Evolutionary conservation across 2,888 invertebrate species (phyloP).

Genomic region (Agrilus mali): DNA sequence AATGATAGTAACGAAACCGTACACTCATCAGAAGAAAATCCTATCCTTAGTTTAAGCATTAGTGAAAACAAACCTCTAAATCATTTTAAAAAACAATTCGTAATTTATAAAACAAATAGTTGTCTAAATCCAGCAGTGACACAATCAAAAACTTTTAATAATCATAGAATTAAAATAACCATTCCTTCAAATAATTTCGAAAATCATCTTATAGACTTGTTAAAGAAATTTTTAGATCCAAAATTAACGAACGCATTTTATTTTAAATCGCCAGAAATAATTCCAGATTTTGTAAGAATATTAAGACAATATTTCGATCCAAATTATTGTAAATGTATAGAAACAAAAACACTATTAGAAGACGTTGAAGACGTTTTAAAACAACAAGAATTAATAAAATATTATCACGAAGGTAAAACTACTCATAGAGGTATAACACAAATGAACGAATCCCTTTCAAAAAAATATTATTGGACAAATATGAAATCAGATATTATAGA

Average conservation of each 20-base stretch:
- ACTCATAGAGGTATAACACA: constrained; percentile 6
- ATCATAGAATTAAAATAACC: not conserved
- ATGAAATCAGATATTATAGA: not conserved
- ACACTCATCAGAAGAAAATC: not conserved
- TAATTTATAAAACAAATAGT: no score
- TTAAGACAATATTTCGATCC: constrained; percentile 4
- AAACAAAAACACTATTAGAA: constrained; percentile 1
- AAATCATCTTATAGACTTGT: constrained; percentile 2
- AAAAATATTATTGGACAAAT: not conserved
- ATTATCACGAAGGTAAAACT: constrained; percentile 8
- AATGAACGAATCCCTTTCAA: constrained; percentile 1
- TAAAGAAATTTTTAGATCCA: constrained; percentile 6
- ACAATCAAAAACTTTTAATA: not conserved
- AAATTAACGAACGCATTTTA: constrained; percentile 5
- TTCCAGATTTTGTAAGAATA: not conserved
- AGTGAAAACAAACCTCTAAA: no score
- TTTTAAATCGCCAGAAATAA: constrained; percentile 1
- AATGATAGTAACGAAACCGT: not conserved
- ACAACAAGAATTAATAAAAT: constrained; percentile 1
- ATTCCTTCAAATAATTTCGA: constrained; percentile 2
- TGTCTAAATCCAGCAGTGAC: no score
- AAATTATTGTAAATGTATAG: constrained; percentile 1
- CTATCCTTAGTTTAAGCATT: not conserved
- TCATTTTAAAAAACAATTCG: no score
- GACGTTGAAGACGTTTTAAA: constrained; percentile 3